phyloP scores from a whole-genome alignment of 2,113 vertebrate genomes.

The Hemicordylus capensis region DNA sequence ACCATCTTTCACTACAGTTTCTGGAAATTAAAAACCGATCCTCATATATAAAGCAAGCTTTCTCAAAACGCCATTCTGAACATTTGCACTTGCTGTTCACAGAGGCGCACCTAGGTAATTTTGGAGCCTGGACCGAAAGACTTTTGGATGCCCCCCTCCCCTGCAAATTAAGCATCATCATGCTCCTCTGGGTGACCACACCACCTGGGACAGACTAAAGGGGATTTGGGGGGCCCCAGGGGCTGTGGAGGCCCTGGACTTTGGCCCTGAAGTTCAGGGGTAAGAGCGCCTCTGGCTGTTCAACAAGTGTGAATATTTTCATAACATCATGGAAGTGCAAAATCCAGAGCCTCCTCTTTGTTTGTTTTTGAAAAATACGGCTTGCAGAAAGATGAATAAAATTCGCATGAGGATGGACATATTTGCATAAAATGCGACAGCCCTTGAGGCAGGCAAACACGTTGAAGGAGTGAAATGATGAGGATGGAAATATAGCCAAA shows the following conservation, averaged over 20 bases:
- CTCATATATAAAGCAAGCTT: neutral
- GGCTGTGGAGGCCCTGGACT: too few relatives aligned
- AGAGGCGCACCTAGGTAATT: too few relatives aligned
- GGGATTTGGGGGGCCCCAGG: too few relatives aligned
- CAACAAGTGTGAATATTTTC: neutral
- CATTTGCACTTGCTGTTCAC: neutral
- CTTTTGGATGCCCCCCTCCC: too few relatives aligned
- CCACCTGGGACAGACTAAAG: too few relatives aligned
- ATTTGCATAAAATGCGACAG: neutral
- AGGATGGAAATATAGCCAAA: too few relatives aligned
- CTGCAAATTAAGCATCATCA: too few relatives aligned
- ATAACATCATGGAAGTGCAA: neutral
- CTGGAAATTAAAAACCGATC: neutral
- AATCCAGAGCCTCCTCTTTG: neutral
- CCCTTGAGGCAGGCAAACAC: neutral
- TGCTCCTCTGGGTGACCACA: too few relatives aligned
- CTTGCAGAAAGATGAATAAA: neutral
- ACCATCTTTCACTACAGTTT: neutral
- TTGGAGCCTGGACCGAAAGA: too few relatives aligned
- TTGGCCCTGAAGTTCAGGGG: too few relatives aligned
- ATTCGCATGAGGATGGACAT: neutral
- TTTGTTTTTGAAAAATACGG: neutral
- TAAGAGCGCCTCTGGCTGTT: too few relatives aligned
- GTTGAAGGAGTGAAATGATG: neutral
- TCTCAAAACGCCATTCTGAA: neutral